Base-by-base conservation (phyloP, 1,140 invertebrate genomes). In the Papilio helenus region DNA sequence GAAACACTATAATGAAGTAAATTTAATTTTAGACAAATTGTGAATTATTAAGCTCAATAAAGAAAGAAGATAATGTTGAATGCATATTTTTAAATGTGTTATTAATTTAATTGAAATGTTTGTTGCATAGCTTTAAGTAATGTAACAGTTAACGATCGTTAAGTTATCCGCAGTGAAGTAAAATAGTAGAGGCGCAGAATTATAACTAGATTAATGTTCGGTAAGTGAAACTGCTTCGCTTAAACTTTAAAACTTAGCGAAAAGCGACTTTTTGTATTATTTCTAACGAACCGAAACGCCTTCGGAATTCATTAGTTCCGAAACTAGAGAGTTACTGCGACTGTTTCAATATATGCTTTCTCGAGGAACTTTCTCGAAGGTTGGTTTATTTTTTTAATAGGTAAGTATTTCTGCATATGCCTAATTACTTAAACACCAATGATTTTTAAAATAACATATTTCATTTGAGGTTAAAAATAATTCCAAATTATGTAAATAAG, bases 121-220 rank as follows among this genome's bases (percentile, higher is more conserved):
- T n/a, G 51, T 26, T 61, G 9, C 23, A 20, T 2, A 65, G 9
- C 18, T 8, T 29, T 14, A 65, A 34, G 61, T 61, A 26, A 61
- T 26, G 58, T 29, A 29, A 26, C 20, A 65, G 61, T 65, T 29
- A 65, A 65, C 61, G 61, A 65, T 29, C 61, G 61, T 65, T 65
- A 80, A 85, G 79, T 42, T 85, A 68, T n/a, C 58, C 80, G 79
- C 77, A 71, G 71, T 78, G 61, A 76, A 84, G 82, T 82, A 85
- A 89, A 87, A 89, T 86, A 42, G 12, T 82, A 82, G 81, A 82
- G 79, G 80, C 85, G 79, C 83, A 78, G 84, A 86, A 86, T 89
- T 88, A 87, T 90, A 93, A 92, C 87, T 86, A 92, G 87, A 92
- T 92, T 91, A 94, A 92, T 90, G 90, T 87, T 89, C 80, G 83